Percentiles rank a stretch among this genome's conserved stretches.
phyloP scores from a whole-genome alignment of 2,113 vertebrate species.

The Agapornis roseicollis region DNA sequence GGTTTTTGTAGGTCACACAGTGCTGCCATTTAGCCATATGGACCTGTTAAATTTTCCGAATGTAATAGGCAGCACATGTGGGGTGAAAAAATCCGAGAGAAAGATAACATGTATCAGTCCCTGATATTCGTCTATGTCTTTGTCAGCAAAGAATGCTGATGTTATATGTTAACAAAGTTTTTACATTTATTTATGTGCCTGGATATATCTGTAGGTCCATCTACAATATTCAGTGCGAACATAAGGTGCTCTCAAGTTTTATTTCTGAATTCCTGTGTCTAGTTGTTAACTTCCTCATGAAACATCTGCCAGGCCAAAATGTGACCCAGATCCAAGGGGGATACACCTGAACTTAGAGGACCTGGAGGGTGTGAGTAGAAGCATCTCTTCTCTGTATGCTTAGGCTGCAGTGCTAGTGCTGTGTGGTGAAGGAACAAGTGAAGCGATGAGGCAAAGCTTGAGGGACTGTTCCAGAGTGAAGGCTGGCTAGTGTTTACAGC shows the following conservation, averaged over 20 bases:
- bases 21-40: background rate
- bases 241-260: background rate
- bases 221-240: background rate
- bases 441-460: background rate
- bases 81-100: background rate
- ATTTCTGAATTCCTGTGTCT: background rate
- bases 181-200: background rate
- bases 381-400: background rate
- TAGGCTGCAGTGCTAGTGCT: background rate
- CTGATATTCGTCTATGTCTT: background rate
- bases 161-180: background rate
- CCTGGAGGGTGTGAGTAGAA: background rate
- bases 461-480: background rate
- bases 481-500: background rate
- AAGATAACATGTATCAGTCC: background rate
- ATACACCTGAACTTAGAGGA: background rate
- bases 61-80: background rate
- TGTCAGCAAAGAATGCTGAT: background rate
- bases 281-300: background rate
- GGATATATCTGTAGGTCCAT: background rate
- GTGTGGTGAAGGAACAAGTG: background rate
- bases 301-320: background rate
- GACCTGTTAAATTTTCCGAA: background rate
- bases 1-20: background rate
- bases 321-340: background rate